Evolutionary conservation across 2,113 vertebrate genomes (phyloP), one percentile per base, ranked within the genome.

Genomic region (Podilymbus podiceps): DNA sequence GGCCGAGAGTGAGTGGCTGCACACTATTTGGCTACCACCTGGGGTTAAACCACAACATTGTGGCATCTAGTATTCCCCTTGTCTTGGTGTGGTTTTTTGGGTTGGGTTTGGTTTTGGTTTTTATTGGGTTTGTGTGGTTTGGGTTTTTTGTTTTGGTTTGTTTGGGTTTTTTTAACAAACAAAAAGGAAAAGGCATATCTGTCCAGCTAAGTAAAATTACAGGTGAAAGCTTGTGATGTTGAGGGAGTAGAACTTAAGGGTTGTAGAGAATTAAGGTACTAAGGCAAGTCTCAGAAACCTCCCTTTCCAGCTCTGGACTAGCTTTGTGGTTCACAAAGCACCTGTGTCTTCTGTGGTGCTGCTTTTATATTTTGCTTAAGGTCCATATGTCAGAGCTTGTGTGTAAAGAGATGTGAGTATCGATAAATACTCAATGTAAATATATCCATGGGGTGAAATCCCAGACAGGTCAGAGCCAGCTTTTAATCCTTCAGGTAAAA

Each of bases 241-340:
- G 5, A 62, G 24, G 40, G n/a, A n/a, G n/a, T 12, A 59, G 25
- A 33, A 38, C 15, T 40, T 83, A 52, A 42, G 52, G 11, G 9
- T 6, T 40, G 5, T 40, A 80, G 13, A 27, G 5, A 83, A n/a
- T 44, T 8, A 72, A 69, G 33, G 6, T 74, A 12, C 25, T 64
- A 77, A 69, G 4, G 33, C 15, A 60, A 23, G 27, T 71, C 88
- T 78, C 3, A 6, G 38, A 75, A 50, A 71, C 2, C 11, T 31
- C 11, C 23, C 86, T 76, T 17, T 77, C 7, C 18, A 42, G 6
- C 27, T 91, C 69, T 56, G 16, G 19, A 27, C 33, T 69, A 71
- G 30, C 27, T 66, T n/a, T 5, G 2, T 35, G 3, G 4, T 60
- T 60, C 0, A 0, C 19, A 76, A 79, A 67, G 5, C 11, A 56